Base-by-base conservation (phyloP, 2,113 vertebrate genomes). In the Limnothrissa miodon region DNA sequence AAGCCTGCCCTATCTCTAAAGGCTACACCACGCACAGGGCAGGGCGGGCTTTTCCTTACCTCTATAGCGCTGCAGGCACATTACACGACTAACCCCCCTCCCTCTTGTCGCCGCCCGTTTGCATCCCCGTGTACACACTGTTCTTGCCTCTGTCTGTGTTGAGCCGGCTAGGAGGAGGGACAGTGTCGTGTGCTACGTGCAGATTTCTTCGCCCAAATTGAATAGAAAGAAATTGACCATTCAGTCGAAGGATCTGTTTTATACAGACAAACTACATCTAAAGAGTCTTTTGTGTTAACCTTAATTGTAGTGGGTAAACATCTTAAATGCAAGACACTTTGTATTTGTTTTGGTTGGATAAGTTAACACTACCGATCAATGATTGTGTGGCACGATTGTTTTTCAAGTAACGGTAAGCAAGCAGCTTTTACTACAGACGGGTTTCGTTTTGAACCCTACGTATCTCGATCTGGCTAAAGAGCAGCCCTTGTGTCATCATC, bases 131-230 rank as follows among this genome's bases (percentile, higher is more conserved):
- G 48, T 33, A 48, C 59, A 81, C 23, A 53, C 79, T 80, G 21
- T 19, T 56, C 46, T 29, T 62, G 42, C 83, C 74, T 74, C 81
- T 85, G 70, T 78, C 79, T 80, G 74, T 13, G 39, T 74, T 66
- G 4, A 51, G 74, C 39, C 46, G 79, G 42, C 39, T 29, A 33
- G 88, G 80, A 82, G 86, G 88, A 86, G 88, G 84, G 81, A 83
- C 29, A 80, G 53, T 42, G 53, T 87, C 85, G 85, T 85, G 88
- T 51, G 86, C 86, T 89, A 87, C 88, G 88, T 88, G 84, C 85
- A 82, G 39, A 82, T 29, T 81, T 66, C 78, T 82, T 80, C 62
- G 82, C 25, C 39, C 78, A 13, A 15, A 70, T 80, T 59, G 59
- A 80, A 81, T 53, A 74, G 59, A 66, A 74, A 74, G 66, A 36